Conservation (phyloP, 2,888 invertebrate species). For the Anthrax anthrax region DNA sequence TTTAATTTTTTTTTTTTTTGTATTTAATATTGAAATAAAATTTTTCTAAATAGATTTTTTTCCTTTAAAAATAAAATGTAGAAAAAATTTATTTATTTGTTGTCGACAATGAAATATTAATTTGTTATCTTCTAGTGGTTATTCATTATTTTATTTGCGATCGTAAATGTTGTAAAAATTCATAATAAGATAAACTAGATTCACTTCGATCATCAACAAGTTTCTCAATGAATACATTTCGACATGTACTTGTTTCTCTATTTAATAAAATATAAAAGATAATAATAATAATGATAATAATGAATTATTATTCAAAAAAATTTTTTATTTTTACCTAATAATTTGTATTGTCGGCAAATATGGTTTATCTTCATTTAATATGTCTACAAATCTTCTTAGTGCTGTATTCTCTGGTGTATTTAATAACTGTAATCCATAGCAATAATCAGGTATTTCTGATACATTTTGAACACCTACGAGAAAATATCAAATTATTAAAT, state of each 20-base stretch:
- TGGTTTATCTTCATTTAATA: slow-evolving; percentile 75
- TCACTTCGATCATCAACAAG: slow-evolving; percentile 92
- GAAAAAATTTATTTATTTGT: too few species aligned
- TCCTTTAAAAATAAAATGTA: too few species aligned
- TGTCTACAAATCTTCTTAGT: slow-evolving; percentile 64
- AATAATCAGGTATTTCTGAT: slow-evolving; percentile 59
- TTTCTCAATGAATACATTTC: slow-evolving; percentile 69
- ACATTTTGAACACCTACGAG: slow-evolving; percentile 52
- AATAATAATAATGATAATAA: not conserved
- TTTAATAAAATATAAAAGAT: not conserved
- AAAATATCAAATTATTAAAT: not conserved
- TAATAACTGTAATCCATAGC: slow-evolving; percentile 62
- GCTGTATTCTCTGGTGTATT: slow-evolving; percentile 59
- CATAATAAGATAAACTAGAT: slow-evolving; percentile 88
- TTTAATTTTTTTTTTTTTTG: too few species aligned
- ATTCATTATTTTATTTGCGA: slow-evolving; percentile 79
- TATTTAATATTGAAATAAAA: too few species aligned
- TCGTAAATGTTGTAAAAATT: slow-evolving; percentile 93
- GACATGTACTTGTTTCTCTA: slow-evolving; percentile 82
- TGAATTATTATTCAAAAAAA: too few species aligned
- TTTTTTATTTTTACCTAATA: slow-evolving; percentile 46
- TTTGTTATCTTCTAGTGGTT: too few species aligned
- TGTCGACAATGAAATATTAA: too few species aligned
- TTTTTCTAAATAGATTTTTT: too few species aligned
- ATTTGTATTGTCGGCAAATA: slow-evolving; percentile 63